A percentile compares a stretch with the other conserved stretches of the same genome.
Conservation (phyloP, 2,888 invertebrate genomes). For the Stictocephala bisonia region DNA sequence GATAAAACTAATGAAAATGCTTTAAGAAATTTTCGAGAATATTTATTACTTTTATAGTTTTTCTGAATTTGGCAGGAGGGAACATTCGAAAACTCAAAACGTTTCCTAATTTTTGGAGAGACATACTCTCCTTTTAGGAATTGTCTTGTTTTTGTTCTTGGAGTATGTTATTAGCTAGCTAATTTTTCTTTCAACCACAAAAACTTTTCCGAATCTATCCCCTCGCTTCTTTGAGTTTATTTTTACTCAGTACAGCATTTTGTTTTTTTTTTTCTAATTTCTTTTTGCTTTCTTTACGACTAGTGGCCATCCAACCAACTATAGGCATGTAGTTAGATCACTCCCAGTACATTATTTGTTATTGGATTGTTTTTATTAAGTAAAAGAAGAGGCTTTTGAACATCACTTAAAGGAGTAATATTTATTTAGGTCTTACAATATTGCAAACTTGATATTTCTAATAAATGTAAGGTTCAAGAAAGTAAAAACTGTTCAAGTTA, state of each 20-base stretch:
- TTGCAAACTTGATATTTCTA: too few species aligned
- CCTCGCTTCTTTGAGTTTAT: conserved; percentile 37
- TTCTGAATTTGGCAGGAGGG: conserved; percentile 33
- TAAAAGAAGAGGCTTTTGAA: not conserved
- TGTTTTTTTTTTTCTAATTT: conserved; percentile 17
- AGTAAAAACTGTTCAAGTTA: too few species aligned
- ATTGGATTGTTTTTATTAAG: conserved; percentile 10
- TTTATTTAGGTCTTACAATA: too few species aligned
- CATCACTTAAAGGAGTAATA: conserved; percentile 30
- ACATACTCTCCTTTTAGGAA: conserved; percentile 37
- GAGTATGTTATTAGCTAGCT: conserved; percentile 16
- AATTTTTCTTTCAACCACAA: conserved; percentile 29
- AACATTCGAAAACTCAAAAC: conserved; percentile 26
- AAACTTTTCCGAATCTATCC: conserved; percentile 31
- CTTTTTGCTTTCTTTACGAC: conserved; percentile 31
- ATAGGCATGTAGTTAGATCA: not conserved
- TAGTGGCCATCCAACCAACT: conserved; percentile 22
- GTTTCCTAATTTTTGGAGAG: conserved; percentile 30
- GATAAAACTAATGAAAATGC: conserved; percentile 34
- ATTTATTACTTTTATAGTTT: conserved; percentile 21
- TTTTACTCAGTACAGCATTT: conserved; percentile 26
- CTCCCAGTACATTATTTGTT: not conserved
- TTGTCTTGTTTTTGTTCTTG: conserved; percentile 35
- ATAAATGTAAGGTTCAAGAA: too few species aligned
- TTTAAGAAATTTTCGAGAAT: conserved; percentile 31